These are phyloP conservation scores for Drosophila anomalata DNA, from an alignment of 2,888 invertebrate genomes.

Conservation along the genomic window DNA sequence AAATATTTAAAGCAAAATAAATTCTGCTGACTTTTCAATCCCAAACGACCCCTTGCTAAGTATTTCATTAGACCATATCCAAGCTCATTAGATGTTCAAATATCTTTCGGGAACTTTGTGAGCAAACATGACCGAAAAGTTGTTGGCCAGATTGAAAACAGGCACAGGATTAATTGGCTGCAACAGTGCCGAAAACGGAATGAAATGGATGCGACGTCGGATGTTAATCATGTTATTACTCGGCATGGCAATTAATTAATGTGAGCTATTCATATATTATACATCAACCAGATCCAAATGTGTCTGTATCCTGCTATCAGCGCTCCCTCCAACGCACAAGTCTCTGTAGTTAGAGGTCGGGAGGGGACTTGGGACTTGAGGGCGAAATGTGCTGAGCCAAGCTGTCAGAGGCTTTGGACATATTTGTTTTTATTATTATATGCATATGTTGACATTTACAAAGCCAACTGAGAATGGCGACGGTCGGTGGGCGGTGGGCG, in stretches of 20 bases:
- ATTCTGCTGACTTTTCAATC: neutral
- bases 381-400: slow-evolving; percentile 69
- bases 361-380: neutral
- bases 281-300: slow-evolving; percentile 56
- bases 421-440: slow-evolving; percentile 77
- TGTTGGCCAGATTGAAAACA: slow-evolving; percentile 47
- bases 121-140: slow-evolving; percentile 49
- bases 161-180: slow-evolving; percentile 68
- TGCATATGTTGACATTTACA: slow-evolving; percentile 77
- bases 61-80: slow-evolving; percentile 38
- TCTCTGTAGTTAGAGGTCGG: slow-evolving; percentile 11
- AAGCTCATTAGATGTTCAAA: slow-evolving; percentile 52
- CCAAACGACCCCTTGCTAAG: slow-evolving; percentile 3
- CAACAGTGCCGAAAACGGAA: slow-evolving; percentile 44
- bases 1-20: neutral
- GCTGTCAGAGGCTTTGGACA: slow-evolving; percentile 68
- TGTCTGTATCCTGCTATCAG: slow-evolving; percentile 49
- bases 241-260: slow-evolving; percentile 73
- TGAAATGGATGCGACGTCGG: slow-evolving; percentile 22
- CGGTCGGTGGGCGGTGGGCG: slow-evolving; percentile 28
- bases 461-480: slow-evolving; percentile 22
- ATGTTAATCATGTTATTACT: slow-evolving; percentile 73
- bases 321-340: slow-evolving; percentile 13
- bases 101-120: slow-evolving; percentile 62
- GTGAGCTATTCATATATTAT: slow-evolving; percentile 67